Percentiles rank a stretch among this genome's conserved stretches.
Conservation (phyloP, 2,113 vertebrate genomes). For the Ictidomys tridecemlineatus region DNA sequence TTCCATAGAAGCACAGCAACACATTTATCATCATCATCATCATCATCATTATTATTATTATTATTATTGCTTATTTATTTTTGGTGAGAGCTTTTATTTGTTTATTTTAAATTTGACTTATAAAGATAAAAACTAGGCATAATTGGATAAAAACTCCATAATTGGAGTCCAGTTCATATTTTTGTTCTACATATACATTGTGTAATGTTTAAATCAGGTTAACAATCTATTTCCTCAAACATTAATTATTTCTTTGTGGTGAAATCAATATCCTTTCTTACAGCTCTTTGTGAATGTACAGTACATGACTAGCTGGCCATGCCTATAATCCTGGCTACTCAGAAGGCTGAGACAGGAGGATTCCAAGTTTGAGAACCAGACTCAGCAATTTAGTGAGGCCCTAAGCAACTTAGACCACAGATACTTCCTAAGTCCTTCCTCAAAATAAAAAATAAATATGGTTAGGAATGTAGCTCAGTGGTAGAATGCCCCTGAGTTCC, state of each 20-base stretch:
- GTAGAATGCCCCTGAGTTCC: neutral
- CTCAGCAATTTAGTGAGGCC: neutral
- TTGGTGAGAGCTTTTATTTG: too few relatives aligned
- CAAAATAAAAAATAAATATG: neutral
- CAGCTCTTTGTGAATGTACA: too few relatives aligned
- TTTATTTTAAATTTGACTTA: neutral
- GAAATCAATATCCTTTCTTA: neutral
- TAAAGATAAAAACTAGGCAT: neutral
- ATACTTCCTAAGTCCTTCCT: neutral
- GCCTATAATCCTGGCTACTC: neutral
- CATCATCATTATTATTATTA: too few relatives aligned
- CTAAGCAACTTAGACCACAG: neutral
- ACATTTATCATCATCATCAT: neutral
- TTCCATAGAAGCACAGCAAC: neutral
- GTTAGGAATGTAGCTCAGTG: neutral
- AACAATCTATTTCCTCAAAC: neutral
- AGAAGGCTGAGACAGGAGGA: neutral
- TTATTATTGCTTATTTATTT: neutral
- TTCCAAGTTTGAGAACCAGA: neutral
- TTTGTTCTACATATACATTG: neutral
- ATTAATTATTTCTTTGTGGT: neutral
- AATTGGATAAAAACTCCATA: too few relatives aligned
- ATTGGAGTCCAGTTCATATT: neutral
- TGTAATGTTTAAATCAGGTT: neutral
- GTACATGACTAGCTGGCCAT: too few relatives aligned